Conservation (phyloP, 2,888 invertebrate genomes). For the Punctoribates punctum region DNA sequence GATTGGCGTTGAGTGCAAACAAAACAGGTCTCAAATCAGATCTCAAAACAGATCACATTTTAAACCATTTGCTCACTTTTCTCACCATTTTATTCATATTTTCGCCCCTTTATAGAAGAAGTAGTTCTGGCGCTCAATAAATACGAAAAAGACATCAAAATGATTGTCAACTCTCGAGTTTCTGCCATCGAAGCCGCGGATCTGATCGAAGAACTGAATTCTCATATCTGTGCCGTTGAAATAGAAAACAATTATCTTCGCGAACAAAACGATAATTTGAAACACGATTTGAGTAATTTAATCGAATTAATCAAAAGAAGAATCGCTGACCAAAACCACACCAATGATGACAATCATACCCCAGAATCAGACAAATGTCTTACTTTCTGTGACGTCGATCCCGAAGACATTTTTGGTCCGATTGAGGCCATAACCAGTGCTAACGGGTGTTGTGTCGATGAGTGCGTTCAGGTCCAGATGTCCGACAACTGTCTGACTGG, state of each 20-base stretch:
- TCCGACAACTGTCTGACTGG: not conserved
- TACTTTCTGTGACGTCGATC: conserved; percentile 48
- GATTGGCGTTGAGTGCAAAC: conserved; percentile 46
- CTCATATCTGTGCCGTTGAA: conserved; percentile 44
- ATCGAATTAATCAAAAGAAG: conserved; percentile 44
- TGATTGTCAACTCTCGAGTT: conserved; percentile 6
- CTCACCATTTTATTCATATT: not conserved
- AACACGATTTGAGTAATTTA: conserved; percentile 46
- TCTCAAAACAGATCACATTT: conserved; percentile 39
- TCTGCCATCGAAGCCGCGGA: conserved; percentile 24
- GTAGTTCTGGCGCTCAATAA: conserved; percentile 32
- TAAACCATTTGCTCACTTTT: not conserved
- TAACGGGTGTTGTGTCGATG: conserved; percentile 43
- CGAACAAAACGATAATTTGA: conserved; percentile 47
- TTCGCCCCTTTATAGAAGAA: conserved; percentile 11
- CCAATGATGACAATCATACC: not conserved
- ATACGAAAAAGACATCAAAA: conserved; percentile 30
- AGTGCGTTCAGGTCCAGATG: conserved; percentile 16
- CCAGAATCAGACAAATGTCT: conserved; percentile 42
- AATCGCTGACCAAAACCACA: conserved; percentile 12
- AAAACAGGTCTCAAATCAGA: conserved; percentile 39
- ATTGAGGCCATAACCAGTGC: conserved; percentile 45
- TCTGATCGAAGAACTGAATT: conserved; percentile 35
- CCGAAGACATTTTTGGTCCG: conserved; percentile 48
- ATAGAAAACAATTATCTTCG: conserved; percentile 46